These are phyloP conservation scores for Engystomops pustulosus DNA, from an alignment of 2,113 vertebrate genomes.

Conservation along the genomic window DNA sequence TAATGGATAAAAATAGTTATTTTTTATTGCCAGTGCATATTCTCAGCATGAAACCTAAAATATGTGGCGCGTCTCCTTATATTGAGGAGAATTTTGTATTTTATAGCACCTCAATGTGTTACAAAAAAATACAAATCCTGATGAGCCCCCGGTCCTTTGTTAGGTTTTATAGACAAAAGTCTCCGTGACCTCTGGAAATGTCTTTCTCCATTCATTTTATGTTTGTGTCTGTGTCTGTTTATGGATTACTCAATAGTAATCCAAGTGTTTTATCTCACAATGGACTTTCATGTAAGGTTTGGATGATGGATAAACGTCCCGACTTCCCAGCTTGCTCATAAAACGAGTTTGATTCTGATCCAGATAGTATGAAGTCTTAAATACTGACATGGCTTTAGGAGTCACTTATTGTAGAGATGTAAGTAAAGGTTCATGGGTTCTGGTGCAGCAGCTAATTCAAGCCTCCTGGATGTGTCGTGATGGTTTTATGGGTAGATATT, in stretches of 20 bases:
- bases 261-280: neutral
- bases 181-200: neutral
- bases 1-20: neutral
- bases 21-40: neutral
- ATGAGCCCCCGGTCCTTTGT: neutral
- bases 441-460: neutral
- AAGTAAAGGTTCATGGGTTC: neutral
- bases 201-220: neutral
- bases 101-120: neutral
- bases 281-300: neutral
- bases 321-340: neutral
- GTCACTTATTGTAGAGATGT: neutral
- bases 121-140: neutral
- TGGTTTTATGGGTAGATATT: neutral
- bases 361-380: neutral
- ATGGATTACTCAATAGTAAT: constrained; percentile 20
- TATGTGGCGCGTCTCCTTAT: neutral
- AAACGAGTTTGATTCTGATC: neutral
- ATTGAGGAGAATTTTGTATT: neutral
- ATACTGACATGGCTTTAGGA: neutral
- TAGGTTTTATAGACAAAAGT: neutral
- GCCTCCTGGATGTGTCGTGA: no score
- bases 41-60: constrained; percentile 5
- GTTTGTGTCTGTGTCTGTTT: constrained; percentile 1
- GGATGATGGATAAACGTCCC: constrained; percentile 5